phyloP scores from a whole-genome alignment of 2,113 vertebrate species.

The Panurus biarmicus region DNA sequence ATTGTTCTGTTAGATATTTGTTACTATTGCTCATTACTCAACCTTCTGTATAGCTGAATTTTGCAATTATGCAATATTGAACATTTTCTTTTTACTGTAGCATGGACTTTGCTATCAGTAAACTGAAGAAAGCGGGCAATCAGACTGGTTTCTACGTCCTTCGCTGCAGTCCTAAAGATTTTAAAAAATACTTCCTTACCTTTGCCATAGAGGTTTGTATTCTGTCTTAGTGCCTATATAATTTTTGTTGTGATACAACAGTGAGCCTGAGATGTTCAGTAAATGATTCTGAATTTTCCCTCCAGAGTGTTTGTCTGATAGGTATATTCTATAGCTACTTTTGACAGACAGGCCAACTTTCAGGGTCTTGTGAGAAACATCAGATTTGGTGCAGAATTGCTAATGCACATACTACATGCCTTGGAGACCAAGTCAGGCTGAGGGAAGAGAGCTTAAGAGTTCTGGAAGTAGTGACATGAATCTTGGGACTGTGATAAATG shows the following conservation, averaged over 20 bases:
- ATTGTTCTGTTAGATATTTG: not conserved
- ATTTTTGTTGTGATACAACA: not conserved
- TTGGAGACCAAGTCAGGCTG: not conserved
- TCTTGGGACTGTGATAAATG: not conserved
- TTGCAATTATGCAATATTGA: not conserved
- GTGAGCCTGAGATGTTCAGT: not conserved
- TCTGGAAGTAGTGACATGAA: not conserved
- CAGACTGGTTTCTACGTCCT: slow-evolving; percentile 89
- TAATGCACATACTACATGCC: not conserved
- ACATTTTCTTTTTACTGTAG: slow-evolving; percentile 66
- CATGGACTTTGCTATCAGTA: slow-evolving; percentile 89
- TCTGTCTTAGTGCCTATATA: not conserved
- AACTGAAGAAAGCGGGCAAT: slow-evolving; percentile 86
- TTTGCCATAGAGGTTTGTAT: slow-evolving; percentile 90
- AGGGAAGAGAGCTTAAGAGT: not conserved
- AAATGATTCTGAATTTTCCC: not conserved
- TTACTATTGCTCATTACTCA: not conserved
- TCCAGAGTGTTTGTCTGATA: not conserved
- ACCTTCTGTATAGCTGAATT: not conserved
- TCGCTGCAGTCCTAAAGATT: slow-evolving; percentile 92
- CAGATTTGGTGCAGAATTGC: not conserved
- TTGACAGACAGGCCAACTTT: not conserved
- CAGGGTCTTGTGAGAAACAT: not conserved
- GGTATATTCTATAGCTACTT: not conserved
- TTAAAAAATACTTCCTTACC: slow-evolving; percentile 92